phyloP scores from a whole-genome alignment of 2,888 invertebrate species.

The Oxyscelio sp. region DNA sequence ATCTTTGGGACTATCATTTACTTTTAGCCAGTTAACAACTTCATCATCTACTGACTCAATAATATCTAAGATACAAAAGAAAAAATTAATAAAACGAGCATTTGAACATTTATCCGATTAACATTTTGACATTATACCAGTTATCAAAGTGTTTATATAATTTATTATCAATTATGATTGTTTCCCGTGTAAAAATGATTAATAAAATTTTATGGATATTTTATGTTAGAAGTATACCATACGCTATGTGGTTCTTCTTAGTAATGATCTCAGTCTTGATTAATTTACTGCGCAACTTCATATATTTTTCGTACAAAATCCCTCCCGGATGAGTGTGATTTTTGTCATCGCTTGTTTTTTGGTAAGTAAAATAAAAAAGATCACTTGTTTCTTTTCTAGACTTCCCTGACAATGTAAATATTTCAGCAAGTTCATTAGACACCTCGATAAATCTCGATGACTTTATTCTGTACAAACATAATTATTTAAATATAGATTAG shows the following conservation, averaged over 20 bases:
- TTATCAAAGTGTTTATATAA: too few species aligned
- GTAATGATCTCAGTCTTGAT: neutral
- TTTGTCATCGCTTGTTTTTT: neutral
- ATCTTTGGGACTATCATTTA: neutral
- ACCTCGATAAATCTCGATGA: too few species aligned
- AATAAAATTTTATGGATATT: too few species aligned
- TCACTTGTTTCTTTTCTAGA: neutral
- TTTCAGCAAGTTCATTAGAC: neutral
- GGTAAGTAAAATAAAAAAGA: neutral
- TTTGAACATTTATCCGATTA: too few species aligned
- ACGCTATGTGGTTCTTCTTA: neutral
- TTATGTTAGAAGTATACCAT: too few species aligned
- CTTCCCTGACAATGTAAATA: neutral
- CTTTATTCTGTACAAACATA: too few species aligned
- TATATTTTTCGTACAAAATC: constrained; percentile 6
- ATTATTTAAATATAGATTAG: too few species aligned
- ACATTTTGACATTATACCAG: too few species aligned
- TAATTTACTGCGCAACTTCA: neutral
- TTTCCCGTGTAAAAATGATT: too few species aligned
- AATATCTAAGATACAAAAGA: neutral
- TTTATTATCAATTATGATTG: too few species aligned
- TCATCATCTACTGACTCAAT: neutral
- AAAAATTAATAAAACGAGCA: neutral
- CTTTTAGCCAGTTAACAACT: neutral
- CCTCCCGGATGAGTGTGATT: neutral